Evolutionary conservation across 2,113 vertebrate genomes (phyloP), one percentile per base, ranked within the genome.

Genomic region (Eurypyga helias): DNA sequence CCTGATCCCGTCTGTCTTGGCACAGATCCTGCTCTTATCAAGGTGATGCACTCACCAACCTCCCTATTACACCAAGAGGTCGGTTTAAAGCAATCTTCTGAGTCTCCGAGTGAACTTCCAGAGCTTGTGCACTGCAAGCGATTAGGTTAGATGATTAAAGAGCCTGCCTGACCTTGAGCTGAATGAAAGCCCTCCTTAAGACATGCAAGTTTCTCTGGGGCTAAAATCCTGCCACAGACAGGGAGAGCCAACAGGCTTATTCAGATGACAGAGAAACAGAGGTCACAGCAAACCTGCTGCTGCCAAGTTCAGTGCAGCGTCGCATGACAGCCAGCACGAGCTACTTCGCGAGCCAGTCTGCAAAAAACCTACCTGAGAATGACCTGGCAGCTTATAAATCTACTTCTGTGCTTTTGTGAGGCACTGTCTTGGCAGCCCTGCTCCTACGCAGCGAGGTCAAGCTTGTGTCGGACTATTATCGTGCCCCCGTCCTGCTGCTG

Each of bases 31-130:
- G 83, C 72, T 69, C 84, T 55, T 16, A 4, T 3, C 43, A 3
- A 49, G 65, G 79, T 2, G 6, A 36, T 0, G 8, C 26, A 6
- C 54, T 2, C 17, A 60, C 15, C 0, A 4, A 55, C 12, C 7
- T 2, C 34, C 9, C 8, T 7, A 3, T 36, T 11, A 33, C 15
- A 8, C 41, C 69, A 13, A 23, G 9, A 3, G 33, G 0, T 21
- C 1, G 2, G 36, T 11, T 13, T n/a, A 7, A 12, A 48, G 81
- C 64, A 14, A 83, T 24, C 23, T 70, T 43, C 51, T 14, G 14
- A 6, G 9, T 8, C 1, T 2, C 51, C 4, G 75, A 31, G 41
- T 28, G 49, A 70, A 10, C 55, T 14, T 31, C 71, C 17, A 1
- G 0, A 1, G 72, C 51, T 16, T 23, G 78, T 7, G 36, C 72